A percentile compares a stretch with the other conserved stretches of the same genome.
phyloP scores from a whole-genome alignment of 2,888 invertebrate genomes.

The Pheosia tremula region DNA sequence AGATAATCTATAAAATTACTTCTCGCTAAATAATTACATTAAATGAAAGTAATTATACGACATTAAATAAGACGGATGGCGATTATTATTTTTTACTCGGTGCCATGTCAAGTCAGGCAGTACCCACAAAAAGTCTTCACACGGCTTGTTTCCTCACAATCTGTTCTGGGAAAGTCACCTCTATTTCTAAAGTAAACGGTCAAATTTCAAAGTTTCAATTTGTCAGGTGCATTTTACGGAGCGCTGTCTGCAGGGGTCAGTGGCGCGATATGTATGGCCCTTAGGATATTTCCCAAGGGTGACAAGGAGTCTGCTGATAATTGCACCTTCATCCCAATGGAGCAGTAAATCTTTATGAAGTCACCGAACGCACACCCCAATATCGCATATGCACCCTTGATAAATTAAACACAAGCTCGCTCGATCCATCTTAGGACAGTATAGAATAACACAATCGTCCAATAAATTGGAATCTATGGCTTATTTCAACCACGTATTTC shows the following conservation, averaged over 20 bases:
- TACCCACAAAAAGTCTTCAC: conserved; percentile 22
- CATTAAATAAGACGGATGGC: conserved; percentile 40
- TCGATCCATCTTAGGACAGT: conserved; percentile 28
- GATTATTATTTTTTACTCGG: conserved; percentile 41
- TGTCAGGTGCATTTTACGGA: conserved; percentile 43
- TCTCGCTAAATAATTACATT: conserved; percentile 28
- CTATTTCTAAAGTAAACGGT: conserved; percentile 10
- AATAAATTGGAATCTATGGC: conserved; percentile 38
- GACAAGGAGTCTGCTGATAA: conserved; percentile 57
- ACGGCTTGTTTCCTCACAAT: conserved; percentile 27
- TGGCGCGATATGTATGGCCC: conserved; percentile 58
- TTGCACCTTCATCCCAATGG: conserved; percentile 64
- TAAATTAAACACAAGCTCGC: conserved; percentile 54
- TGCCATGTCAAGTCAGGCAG: conserved; percentile 21
- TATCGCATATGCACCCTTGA: conserved; percentile 46
- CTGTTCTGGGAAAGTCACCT: conserved; percentile 5
- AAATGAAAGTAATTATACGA: conserved; percentile 38
- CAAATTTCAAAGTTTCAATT: conserved; percentile 17
- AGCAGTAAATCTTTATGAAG: conserved; percentile 77
- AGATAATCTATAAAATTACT: conserved; percentile 31
- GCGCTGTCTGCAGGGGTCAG: conserved; percentile 46
- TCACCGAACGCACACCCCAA: conserved; percentile 48
- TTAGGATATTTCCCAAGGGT: conserved; percentile 66
- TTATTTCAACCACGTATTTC: conserved; percentile 34
- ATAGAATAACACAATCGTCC: conserved; percentile 31